Conservation (phyloP, 1,140 invertebrate species). For the Drosophila repletoides region DNA sequence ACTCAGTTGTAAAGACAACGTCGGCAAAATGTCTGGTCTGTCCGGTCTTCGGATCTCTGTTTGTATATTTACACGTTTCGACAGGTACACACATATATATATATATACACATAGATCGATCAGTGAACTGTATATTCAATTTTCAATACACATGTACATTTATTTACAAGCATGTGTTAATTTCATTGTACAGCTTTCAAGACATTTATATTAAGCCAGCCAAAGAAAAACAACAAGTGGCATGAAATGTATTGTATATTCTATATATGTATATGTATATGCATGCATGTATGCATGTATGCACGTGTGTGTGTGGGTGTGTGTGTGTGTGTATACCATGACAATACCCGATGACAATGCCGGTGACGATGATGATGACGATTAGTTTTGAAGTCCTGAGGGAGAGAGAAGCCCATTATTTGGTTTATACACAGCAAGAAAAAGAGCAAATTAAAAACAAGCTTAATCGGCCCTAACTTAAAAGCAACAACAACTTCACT, state of each 20-base stretch:
- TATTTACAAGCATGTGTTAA: conserved; percentile 58
- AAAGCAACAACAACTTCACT: too few relatives aligned
- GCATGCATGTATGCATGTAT: too few relatives aligned
- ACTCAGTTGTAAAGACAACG: conserved; percentile 69
- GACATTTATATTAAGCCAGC: conserved; percentile 41
- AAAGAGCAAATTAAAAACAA: too few relatives aligned
- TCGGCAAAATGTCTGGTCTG: conserved; percentile 68
- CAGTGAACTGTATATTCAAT: conserved; percentile 61
- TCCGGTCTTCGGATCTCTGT: conserved; percentile 28
- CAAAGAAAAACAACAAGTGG: conserved; percentile 21
- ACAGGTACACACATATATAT: conserved; percentile 1
- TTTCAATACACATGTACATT: conserved; percentile 68
- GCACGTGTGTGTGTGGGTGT: too few relatives aligned
- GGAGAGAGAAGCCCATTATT: too few relatives aligned
- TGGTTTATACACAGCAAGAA: too few relatives aligned
- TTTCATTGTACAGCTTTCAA: conserved; percentile 56
- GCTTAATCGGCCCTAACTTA: too few relatives aligned
- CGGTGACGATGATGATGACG: conserved; percentile 36
- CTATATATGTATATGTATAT: background rate
- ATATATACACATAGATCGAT: conserved; percentile 31
- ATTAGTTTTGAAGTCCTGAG: conserved; percentile 33
- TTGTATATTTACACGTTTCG: conserved; percentile 2
- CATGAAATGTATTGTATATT: conserved; percentile 2
- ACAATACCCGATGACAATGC: too few relatives aligned
- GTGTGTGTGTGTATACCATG: too few relatives aligned